These are phyloP conservation scores for Anoplius nigerrimus DNA, from an alignment of 2,888 invertebrate genomes.

Conservation along the genomic window DNA sequence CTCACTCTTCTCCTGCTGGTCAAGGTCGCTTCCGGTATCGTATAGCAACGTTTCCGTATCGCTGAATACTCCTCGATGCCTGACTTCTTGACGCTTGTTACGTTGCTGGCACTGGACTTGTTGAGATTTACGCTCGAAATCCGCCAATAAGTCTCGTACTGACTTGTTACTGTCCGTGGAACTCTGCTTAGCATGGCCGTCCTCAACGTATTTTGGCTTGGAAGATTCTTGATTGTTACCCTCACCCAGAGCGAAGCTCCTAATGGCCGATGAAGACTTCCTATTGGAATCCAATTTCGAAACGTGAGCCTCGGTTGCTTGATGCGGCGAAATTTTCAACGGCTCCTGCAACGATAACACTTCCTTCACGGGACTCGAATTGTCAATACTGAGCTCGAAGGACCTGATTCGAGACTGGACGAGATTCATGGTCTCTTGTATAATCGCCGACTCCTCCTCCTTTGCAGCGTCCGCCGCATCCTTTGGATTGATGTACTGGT, in stretches of 20 bases:
- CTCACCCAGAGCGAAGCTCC: constrained; percentile 63
- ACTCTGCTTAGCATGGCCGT: constrained; percentile 47
- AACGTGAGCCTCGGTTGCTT: constrained; percentile 73
- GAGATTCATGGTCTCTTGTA: constrained; percentile 53
- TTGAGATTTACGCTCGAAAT: constrained; percentile 75
- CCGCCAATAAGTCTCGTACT: constrained; percentile 74
- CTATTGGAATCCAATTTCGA: constrained; percentile 64
- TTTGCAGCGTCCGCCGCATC: constrained; percentile 36
- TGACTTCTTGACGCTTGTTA: constrained; percentile 64
- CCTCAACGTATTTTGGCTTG: constrained; percentile 26
- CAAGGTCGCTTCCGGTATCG: constrained; percentile 74
- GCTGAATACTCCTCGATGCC: constrained; percentile 73
- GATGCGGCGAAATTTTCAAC: constrained; percentile 70
- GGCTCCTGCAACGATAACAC: constrained; percentile 73
- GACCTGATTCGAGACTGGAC: constrained; percentile 68
- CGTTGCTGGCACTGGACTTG: constrained; percentile 61
- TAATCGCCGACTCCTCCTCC: constrained; percentile 66
- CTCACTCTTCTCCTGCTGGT: constrained; percentile 62
- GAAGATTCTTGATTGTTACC: constrained; percentile 11
- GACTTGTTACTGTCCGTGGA: constrained; percentile 67
- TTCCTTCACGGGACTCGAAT: constrained; percentile 58
- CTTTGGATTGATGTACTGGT: constrained; percentile 71
- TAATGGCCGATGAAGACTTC: constrained; percentile 51
- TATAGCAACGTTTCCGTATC: constrained; percentile 76
- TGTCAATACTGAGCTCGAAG: constrained; percentile 62